Base-by-base conservation (phyloP, 2,797 vertebrate genomes). In the Paratrypauchen microcephalus region DNA sequence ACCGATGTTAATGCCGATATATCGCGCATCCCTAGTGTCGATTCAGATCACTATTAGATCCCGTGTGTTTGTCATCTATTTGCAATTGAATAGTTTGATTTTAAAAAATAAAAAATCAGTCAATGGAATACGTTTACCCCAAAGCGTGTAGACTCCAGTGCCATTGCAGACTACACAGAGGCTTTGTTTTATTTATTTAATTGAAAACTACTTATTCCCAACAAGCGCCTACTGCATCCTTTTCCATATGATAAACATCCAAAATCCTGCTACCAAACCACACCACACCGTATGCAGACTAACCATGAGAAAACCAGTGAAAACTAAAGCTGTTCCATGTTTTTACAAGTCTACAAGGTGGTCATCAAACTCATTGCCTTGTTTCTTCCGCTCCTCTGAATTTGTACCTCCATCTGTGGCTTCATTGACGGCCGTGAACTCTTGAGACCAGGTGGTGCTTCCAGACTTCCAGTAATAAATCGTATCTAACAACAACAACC, bases 371-470 rank as follows among this genome's bases (percentile, higher is more conserved):
- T 75, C 26, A n/a, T 73, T 61, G 56, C 69, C 65, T 72, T 55
- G 16, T 55, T 56, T 60, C 52, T 52, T 64, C 65, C 36, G 36
- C 47, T 52, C 45, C n/a, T 64, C 69, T 70, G 55, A 19, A 59
- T 73, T 69, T 63, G 52, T 70, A 9, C 12, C 36, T 65, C 77
- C 86, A 85, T 85, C 82, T 88, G 86, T 70, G 74, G 59, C 68
- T 68, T 75, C 64, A 13, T 64, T 13, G 9, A 39, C 45, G 76
- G 81, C 57, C 28, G 75, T 77, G 68, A 87, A 85, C 78, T 82
- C 56, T 65, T 69, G 32, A 72, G 65, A 64, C 83, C 91, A 90
- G 88, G 83, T 92, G 90, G 90, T 86, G 23, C 67, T 72, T 77
- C 69, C 74, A 67, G 56, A 48, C 71, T 80, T 50, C 48, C 59